Conservation (phyloP, 2,888 invertebrate species). For the Eulithis testata region DNA sequence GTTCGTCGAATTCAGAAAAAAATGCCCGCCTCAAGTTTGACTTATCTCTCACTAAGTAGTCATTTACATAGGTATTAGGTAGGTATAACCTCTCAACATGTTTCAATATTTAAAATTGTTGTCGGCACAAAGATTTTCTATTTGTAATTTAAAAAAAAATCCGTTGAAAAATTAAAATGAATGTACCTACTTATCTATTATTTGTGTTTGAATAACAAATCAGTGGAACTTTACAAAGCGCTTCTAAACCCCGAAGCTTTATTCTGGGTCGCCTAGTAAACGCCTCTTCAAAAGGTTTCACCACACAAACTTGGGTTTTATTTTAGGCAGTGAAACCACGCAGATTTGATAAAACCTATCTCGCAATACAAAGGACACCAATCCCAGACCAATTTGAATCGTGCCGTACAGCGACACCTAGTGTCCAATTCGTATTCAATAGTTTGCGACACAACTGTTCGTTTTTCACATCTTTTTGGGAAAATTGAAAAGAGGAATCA, state of each 20-base stretch:
- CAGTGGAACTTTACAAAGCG: too few species aligned
- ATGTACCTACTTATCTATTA: too few species aligned
- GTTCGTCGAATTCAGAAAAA: too few species aligned
- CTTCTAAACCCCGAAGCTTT: background rate
- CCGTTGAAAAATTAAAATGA: too few species aligned
- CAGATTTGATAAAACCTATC: slow-evolving; percentile 27
- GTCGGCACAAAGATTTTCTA: too few species aligned
- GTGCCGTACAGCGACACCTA: slow-evolving; percentile 9
- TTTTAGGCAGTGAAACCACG: slow-evolving; percentile 9
- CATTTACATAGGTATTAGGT: too few species aligned
- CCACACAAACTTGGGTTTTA: slow-evolving; percentile 1
- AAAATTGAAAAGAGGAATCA: background rate
- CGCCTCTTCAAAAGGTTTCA: background rate
- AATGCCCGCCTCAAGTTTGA: too few species aligned
- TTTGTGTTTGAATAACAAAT: too few species aligned
- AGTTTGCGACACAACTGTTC: background rate
- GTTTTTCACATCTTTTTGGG: background rate
- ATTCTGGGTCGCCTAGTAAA: background rate
- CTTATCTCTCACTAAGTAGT: too few species aligned
- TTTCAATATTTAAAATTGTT: too few species aligned
- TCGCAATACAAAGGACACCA: slow-evolving; percentile 21
- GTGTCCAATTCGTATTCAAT: slow-evolving; percentile 20
- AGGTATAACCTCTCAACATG: too few species aligned
- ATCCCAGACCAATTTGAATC: slow-evolving; percentile 17
- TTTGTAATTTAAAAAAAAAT: too few species aligned